Evolutionary conservation across 2,113 vertebrate genomes (phyloP).

Genomic region (Paedocypris sp.): DNA sequence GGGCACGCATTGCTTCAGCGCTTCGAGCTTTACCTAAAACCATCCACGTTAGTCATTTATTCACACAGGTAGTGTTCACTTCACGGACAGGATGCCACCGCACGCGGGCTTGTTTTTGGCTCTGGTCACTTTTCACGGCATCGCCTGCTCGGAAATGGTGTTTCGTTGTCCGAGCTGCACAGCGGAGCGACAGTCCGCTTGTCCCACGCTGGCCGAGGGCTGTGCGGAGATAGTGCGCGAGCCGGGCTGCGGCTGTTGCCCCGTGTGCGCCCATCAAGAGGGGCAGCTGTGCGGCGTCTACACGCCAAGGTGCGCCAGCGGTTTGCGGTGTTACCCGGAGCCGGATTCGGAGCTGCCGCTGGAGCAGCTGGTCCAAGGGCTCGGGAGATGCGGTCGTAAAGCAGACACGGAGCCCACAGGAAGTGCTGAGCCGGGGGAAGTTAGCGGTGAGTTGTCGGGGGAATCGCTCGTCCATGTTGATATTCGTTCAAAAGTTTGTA

Average conservation of each 20-base stretch:
- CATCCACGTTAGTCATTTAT: not conserved
- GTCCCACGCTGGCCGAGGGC: slow-evolving; percentile 52
- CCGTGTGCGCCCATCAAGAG: slow-evolving; percentile 72
- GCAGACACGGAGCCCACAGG: slow-evolving; percentile 63
- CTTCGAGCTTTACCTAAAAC: slow-evolving; percentile 47
- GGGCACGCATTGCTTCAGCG: slow-evolving; percentile 48
- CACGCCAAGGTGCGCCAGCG: slow-evolving; percentile 78
- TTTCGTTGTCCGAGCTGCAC: slow-evolving; percentile 86
- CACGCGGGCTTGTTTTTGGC: slow-evolving; percentile 49
- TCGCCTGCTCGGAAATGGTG: slow-evolving; percentile 64
- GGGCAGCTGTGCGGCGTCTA: slow-evolving; percentile 82
- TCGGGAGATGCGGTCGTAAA: slow-evolving; percentile 75
- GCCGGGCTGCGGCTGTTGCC: slow-evolving; percentile 81
- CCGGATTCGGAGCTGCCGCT: slow-evolving; percentile 81
- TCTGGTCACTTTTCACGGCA: slow-evolving; percentile 43
- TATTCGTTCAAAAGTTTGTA: no score
- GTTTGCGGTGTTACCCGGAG: slow-evolving; percentile 80
- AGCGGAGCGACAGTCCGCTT: slow-evolving; percentile 68
- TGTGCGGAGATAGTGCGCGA: slow-evolving; percentile 80
- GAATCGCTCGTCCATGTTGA: no score
- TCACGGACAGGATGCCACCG: slow-evolving; percentile 38
- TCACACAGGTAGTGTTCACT: not conserved
- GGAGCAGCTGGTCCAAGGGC: slow-evolving; percentile 79
- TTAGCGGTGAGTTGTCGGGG: slow-evolving; percentile 55
- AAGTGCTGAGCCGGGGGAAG: slow-evolving; percentile 60